Evolutionary conservation across 1,140 invertebrate species (phyloP), one percentile per base, ranked within the genome.

Genomic region (Sycophaga agraensis): DNA sequence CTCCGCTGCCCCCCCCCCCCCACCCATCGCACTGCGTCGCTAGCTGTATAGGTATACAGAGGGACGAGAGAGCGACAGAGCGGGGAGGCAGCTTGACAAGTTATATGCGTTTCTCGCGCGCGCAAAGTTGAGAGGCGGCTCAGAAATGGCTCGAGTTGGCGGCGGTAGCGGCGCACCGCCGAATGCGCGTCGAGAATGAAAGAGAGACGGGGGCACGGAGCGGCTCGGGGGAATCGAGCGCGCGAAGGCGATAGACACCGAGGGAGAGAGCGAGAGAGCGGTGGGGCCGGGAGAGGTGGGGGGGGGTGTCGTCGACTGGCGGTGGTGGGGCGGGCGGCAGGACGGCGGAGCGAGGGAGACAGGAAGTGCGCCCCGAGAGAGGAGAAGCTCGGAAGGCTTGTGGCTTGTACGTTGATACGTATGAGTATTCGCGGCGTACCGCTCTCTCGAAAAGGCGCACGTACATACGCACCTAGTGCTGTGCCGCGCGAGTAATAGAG

Each of bases 341-440:
- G 8, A 24, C 31, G 14, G 24, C 17, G 26, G 12, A n/a, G 19
- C 14, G 54, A 22, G 19, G 42, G 40, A 19, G 42, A 16, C 12
- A 24, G 42, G 17, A 34, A 35, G 28, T 2, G 19, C 24, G 53
- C 8, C 9, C 1, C 11, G 5, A 11, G 7, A 19, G 28, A 2
- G 31, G 11, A 4, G 24, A 9, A 14, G 45, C n/a, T 4, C 19
- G 48, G n/a, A 50, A 16, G 21, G 16, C 3, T 45, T 11, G 17
- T 34, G 16, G 19, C 3, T 6, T 39, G 11, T 45, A 21, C 34
- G 17, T 43, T 28, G 39, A 28, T 46, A 22, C 16, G 26, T 34
- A 35, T 34, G n/a, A n/a, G n/a, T 5, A 31, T 46, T 56, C 19
- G 45, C 56, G 35, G 35, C 45, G 56, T 45, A 49, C 31, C 45